phyloP scores from a whole-genome alignment of 1,140 invertebrate species.

The Hylyphantes graminicola region DNA sequence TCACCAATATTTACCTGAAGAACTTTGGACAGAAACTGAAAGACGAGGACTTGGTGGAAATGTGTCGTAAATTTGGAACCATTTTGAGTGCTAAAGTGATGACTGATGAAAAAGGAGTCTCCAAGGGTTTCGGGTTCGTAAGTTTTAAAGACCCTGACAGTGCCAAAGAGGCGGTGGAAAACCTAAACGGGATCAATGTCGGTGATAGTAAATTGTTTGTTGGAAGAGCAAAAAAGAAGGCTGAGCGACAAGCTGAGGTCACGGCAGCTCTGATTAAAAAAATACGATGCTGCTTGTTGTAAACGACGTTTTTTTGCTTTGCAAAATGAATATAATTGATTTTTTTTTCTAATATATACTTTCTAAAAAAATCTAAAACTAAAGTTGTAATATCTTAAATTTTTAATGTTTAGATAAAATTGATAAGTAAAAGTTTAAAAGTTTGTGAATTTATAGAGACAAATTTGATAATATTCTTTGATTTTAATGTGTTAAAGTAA shows the following conservation, averaged over 20 bases:
- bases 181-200: conserved; percentile 89
- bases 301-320: neutral
- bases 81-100: conserved; percentile 84
- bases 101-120: conserved; percentile 85
- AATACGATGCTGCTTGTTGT: neutral
- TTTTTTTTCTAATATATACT: too few relatives aligned
- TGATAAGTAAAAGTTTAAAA: too few relatives aligned
- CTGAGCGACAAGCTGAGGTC: conserved; percentile 90
- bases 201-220: conserved; percentile 80
- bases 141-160: conserved; percentile 96
- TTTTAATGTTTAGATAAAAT: too few relatives aligned
- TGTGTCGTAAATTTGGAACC: conserved; percentile 95
- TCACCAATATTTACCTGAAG: conserved; percentile 99
- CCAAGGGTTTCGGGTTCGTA: conserved; percentile 98
- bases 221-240: conserved; percentile 97
- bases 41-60: conserved; percentile 89
- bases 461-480: too few relatives aligned
- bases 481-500: too few relatives aligned
- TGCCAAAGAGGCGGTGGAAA: conserved; percentile 91
- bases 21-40: conserved; percentile 96
- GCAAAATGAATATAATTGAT: too few relatives aligned
- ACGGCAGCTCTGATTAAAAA: conserved; percentile 14
- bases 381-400: too few relatives aligned
- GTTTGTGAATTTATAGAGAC: too few relatives aligned
- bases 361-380: too few relatives aligned